Percentiles rank a stretch among this genome's conserved stretches.
These are phyloP conservation scores for Oligia strigilis DNA, from an alignment of 2,888 invertebrate genomes.

Conservation along the genomic window DNA sequence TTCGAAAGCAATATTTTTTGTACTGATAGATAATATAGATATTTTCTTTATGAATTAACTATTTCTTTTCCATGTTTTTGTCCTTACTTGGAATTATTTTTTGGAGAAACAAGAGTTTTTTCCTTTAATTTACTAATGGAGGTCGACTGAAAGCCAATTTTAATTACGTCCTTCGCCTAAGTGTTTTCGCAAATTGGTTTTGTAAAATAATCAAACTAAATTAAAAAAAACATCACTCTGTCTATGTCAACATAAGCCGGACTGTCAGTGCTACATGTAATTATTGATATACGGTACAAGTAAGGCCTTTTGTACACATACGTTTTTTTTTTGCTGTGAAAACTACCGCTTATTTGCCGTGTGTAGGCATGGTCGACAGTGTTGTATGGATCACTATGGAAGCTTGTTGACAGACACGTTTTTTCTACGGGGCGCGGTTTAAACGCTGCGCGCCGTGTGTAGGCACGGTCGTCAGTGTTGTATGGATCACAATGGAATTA, in stretches of 20 bases:
- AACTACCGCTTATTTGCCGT: no score
- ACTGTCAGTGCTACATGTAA: neutral
- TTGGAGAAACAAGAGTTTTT: neutral
- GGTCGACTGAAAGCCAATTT: slow-evolving; percentile 4
- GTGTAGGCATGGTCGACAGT: no score
- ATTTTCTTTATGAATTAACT: neutral
- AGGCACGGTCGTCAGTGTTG: no score
- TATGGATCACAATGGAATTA: no score
- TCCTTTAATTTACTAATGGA: slow-evolving; percentile 1
- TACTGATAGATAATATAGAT: neutral
- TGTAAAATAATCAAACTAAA: neutral
- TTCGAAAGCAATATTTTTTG: slow-evolving; percentile 8
- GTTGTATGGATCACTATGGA: no score
- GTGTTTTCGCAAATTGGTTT: neutral
- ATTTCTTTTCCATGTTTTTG: neutral
- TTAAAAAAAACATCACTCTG: neutral
- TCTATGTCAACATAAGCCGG: neutral
- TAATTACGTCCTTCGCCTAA: slow-evolving; percentile 3
- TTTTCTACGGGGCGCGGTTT: no score
- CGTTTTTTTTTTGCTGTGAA: no score
- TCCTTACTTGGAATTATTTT: slow-evolving; percentile 7
- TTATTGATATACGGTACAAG: neutral
- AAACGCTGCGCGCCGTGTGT: no score
- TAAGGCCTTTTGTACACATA: no score
- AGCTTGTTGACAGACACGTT: no score